These are phyloP conservation scores for Sycobia sp. DNA, from an alignment of 1,140 invertebrate species.

Conservation along the genomic window DNA sequence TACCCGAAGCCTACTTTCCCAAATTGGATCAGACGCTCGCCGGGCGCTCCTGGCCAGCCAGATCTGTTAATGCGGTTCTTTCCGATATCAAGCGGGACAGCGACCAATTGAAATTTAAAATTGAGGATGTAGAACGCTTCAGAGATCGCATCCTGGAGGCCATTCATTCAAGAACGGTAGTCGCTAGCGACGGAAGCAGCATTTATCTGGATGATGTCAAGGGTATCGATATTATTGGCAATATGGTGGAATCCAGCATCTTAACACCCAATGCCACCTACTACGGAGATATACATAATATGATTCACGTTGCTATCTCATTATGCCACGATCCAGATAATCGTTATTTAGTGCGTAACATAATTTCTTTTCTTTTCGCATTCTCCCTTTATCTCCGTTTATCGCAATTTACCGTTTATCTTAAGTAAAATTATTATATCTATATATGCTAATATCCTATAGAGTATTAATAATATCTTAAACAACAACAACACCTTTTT, in stretches of 20 bases:
- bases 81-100: slow-evolving; percentile 70
- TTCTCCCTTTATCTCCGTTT: background rate
- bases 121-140: slow-evolving; percentile 75
- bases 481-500: too few relatives aligned
- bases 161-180: slow-evolving; percentile 66
- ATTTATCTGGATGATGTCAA: slow-evolving; percentile 67
- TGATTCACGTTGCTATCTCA: slow-evolving; percentile 71
- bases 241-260: slow-evolving; percentile 76
- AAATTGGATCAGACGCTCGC: slow-evolving; percentile 73
- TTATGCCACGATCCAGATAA: slow-evolving; percentile 76
- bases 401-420: too few relatives aligned
- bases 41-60: slow-evolving; percentile 68
- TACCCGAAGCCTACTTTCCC: slow-evolving; percentile 74
- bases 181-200: slow-evolving; percentile 58
- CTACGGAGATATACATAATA: slow-evolving; percentile 78
- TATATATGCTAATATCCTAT: too few relatives aligned
- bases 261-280: slow-evolving; percentile 71
- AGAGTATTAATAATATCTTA: too few relatives aligned
- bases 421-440: too few relatives aligned
- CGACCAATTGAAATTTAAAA: slow-evolving; percentile 70
- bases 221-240: slow-evolving; percentile 81
- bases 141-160: slow-evolving; percentile 75
- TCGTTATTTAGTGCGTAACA: slow-evolving; percentile 65
- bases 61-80: slow-evolving; percentile 66
- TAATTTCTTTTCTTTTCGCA: background rate